Evolutionary conservation across 1,140 invertebrate genomes (phyloP).

Genomic region (Apis florea): DNA sequence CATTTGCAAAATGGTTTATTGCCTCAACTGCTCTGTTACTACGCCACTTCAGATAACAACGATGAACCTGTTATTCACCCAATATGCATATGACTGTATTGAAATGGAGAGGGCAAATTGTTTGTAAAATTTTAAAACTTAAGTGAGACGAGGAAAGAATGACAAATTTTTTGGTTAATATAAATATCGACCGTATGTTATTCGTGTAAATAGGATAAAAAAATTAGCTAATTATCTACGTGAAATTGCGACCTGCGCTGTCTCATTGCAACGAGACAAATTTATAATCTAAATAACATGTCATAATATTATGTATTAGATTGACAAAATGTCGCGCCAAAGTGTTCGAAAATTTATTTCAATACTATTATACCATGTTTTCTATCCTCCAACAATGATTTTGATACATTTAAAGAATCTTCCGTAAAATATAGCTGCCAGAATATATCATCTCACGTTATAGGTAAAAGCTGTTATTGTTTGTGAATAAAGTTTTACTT

Average conservation of each 20-base stretch:
- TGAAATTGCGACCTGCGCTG: slow-evolving; percentile 67
- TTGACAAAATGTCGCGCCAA: slow-evolving; percentile 66
- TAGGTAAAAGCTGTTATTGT: slow-evolving; percentile 76
- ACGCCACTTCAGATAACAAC: slow-evolving; percentile 77
- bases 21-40: slow-evolving; percentile 67
- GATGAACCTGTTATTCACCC: slow-evolving; percentile 64
- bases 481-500: slow-evolving; percentile 75
- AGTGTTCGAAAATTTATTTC: slow-evolving; percentile 67
- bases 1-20: slow-evolving; percentile 67
- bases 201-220: slow-evolving; percentile 79
- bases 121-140: slow-evolving; percentile 74
- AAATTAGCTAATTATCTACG: slow-evolving; percentile 75
- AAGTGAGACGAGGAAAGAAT: slow-evolving; percentile 42
- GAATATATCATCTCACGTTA: slow-evolving; percentile 70
- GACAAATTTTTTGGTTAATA: slow-evolving; percentile 68
- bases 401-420: slow-evolving; percentile 72
- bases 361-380: slow-evolving; percentile 70
- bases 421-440: slow-evolving; percentile 51
- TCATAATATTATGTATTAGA: slow-evolving; percentile 75
- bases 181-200: slow-evolving; percentile 75
- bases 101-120: slow-evolving; percentile 58
- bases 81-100: slow-evolving; percentile 68
- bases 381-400: slow-evolving; percentile 76
- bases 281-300: slow-evolving; percentile 74
- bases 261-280: slow-evolving; percentile 57